Evolutionary conservation across 2,113 vertebrate genomes (phyloP), one percentile per base, ranked within the genome.

Genomic region (Lethenteron reissneri): DNA sequence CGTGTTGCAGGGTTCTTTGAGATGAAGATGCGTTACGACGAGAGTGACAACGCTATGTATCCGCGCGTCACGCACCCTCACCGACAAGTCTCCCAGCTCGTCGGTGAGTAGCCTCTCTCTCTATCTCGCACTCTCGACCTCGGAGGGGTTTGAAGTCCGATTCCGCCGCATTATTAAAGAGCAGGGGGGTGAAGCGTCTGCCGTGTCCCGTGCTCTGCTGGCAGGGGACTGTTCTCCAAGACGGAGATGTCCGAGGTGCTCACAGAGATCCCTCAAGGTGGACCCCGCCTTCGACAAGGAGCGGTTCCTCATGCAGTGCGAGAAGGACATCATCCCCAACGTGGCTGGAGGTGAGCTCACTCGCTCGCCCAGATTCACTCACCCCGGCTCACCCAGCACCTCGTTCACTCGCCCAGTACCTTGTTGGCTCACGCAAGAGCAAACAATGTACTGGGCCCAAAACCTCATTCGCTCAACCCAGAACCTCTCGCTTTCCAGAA

Each of bases 1-100:
- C 41, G 41, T 70, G 13, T 57, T 64, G 0, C 79, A 97, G 94
- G 94, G 72, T 92, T 92, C 80, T 97, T 97, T 10, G 92, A 91
- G 78, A 97, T 97, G 91, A 97, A 97, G 81, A 95, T 95, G 91
- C 96, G 87, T 57, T 97, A 96, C 0, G 91, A 97, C 0, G 94
- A 97, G 75, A 97, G 94, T 0, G 89, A 96, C 77, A 97, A 96
- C 0, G 81, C 83, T 3, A 75, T 97, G 11, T n/a, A 85, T 97
- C 76, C 83, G 92, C 71, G 88, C 88, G 0, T 96, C 91, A 0
- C 85, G 92, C 1, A 85, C 85, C 0, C 79, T 96, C 76, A 94
- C 90, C 0, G 94, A 97, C 76, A 87, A 75, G 86, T 97, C 80
- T 90, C 87, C 0, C 85, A 88, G 76, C 15, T 97, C 10, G 78